Base-by-base conservation (phyloP, 2,797 vertebrate species). In the Coilia nasus region DNA sequence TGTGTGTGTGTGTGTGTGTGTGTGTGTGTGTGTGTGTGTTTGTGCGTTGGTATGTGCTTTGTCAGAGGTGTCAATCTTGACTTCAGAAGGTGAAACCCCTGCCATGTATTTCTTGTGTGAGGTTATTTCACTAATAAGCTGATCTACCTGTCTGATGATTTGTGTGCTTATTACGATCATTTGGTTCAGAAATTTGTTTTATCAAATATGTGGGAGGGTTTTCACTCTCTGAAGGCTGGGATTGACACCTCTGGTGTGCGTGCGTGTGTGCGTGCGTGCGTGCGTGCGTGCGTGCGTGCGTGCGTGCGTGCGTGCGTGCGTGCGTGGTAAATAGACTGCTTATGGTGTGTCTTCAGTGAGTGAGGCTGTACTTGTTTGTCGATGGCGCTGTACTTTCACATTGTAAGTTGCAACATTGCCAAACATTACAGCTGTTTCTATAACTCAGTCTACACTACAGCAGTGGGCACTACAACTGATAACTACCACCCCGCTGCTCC, bases 221-320 rank as follows among this genome's bases (percentile, higher is more conserved):
- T 41, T 41, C 5, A 41, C 35, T 41, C 35, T 41, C 35, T 5
- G 35, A 41, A 41, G 35, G 35, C 35, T 95, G 96, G 95, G 35
- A 5, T 41, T 41, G 35, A 41, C 35, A 41, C 35, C 35, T 41
- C 35, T 41, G 35, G 35, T 41, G 35, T 41, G 35, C 5, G 35
- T 41, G 35, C 5, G 35, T 41, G 35, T 41, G 2, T 41, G 35
- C 5, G 35, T 41, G 35, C 5, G 35, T 5, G 5, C 5, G 35
- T 41, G 35, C 5, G 35, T 41, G 35, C n/a, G n/a, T 41, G 35
- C 35, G 5, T 41, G 35, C 5, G 35, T 41, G 35, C 5, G 35
- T 1, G 35, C 35, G 5, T 41, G 35, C 5, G 35, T 25, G 67
- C 14, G 67, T 75, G 67, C 25, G 67, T 75, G 67, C 25, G n/a